A percentile compares a stretch with the other conserved stretches of the same genome.
These are phyloP conservation scores for Druon quercuslanigerum DNA, from an alignment of 1,140 invertebrate genomes.

Conservation along the genomic window DNA sequence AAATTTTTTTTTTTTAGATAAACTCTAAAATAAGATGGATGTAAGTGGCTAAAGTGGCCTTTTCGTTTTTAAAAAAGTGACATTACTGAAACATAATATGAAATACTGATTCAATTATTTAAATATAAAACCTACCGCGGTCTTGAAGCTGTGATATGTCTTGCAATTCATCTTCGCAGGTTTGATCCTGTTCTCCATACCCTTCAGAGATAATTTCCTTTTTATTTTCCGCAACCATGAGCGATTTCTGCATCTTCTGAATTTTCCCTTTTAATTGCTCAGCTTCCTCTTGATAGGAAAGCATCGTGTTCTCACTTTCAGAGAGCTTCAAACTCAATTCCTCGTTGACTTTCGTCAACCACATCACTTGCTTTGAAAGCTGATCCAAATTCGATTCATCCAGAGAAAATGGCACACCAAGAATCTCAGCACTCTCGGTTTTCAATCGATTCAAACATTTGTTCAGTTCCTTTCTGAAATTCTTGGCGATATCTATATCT, in stretches of 20 bases:
- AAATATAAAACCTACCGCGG: conserved; percentile 60
- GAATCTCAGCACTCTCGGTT: conserved; percentile 81
- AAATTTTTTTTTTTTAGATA: no score
- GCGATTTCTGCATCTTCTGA: conserved; percentile 69
- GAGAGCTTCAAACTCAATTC: conserved; percentile 67
- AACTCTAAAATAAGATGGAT: no score
- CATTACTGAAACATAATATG: no score
- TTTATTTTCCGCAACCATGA: conserved; percentile 74
- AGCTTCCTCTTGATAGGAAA: conserved; percentile 75
- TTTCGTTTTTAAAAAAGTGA: no score
- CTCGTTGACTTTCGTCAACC: conserved; percentile 55
- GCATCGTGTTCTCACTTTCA: conserved; percentile 73
- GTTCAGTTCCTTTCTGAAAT: conserved; percentile 79
- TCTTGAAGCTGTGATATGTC: conserved; percentile 71
- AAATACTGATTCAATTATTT: conserved; percentile 5
- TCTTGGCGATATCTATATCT: conserved; percentile 77
- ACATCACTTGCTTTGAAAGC: conserved; percentile 50
- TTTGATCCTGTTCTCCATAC: conserved; percentile 74
- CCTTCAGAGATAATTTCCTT: conserved; percentile 82
- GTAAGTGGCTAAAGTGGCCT: no score
- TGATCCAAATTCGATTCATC: conserved; percentile 46
- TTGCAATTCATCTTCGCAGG: conserved; percentile 58
- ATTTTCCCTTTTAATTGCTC: conserved; percentile 79
- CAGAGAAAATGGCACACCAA: conserved; percentile 77
- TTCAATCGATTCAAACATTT: conserved; percentile 81